Evolutionary conservation across 2,113 vertebrate species (phyloP).

Genomic region (Pterocles burchelli): DNA sequence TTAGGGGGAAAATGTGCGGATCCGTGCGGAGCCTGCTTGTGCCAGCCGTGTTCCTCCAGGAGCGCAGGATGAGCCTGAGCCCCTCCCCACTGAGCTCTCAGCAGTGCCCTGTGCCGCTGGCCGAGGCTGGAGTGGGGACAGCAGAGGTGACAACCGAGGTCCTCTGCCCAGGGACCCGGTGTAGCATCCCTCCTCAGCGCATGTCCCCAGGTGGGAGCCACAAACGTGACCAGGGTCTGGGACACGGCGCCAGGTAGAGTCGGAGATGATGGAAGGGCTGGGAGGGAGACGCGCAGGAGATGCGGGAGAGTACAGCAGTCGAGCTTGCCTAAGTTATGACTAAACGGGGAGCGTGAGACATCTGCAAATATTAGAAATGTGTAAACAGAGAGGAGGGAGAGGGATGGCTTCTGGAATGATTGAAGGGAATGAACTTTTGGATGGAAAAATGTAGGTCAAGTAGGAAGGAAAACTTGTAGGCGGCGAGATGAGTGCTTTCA

Average conservation of each 20-base stretch:
- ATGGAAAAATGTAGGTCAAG: conserved; percentile 62
- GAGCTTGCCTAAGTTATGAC: conserved; percentile 10
- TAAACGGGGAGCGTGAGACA: conserved; percentile 4
- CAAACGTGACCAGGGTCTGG: background rate
- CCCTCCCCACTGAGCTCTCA: background rate
- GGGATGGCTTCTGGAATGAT: conserved; percentile 22
- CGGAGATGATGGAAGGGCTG: background rate
- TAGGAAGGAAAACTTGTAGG: conserved; percentile 27
- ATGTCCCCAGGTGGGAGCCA: background rate
- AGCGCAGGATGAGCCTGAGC: rapidly evolving
- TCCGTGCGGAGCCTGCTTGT: background rate
- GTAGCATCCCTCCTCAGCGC: background rate
- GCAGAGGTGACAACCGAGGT: background rate
- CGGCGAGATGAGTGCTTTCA: background rate
- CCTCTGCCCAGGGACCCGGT: background rate
- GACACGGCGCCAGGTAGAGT: background rate
- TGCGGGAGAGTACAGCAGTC: conserved; percentile 3
- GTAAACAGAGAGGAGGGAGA: conserved; percentile 52
- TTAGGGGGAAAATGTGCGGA: background rate
- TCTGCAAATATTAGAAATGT: conserved; percentile 51
- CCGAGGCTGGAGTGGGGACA: background rate
- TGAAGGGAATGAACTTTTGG: conserved; percentile 61
- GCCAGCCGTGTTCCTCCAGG: background rate
- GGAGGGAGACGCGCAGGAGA: background rate
- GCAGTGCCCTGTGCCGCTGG: background rate